Evolutionary conservation across 2,797 vertebrate species (phyloP).

Genomic region (Enteromius viviparus): DNA sequence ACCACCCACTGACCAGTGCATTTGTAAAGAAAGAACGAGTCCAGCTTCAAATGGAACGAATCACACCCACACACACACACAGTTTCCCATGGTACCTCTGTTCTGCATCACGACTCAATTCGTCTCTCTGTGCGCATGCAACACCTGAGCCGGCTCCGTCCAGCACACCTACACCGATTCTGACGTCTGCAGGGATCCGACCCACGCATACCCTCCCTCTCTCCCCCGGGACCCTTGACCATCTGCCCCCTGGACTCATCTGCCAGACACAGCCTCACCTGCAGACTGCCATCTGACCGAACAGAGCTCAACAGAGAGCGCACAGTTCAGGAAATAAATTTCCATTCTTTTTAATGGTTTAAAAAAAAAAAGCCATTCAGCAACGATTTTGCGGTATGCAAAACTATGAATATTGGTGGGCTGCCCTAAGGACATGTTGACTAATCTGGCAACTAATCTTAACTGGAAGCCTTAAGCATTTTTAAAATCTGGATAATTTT

Average conservation of each 20-base stretch:
- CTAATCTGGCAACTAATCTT: not conserved
- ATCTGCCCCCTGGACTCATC: conserved; percentile 57
- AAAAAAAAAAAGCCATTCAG: not conserved
- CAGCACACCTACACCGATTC: conserved; percentile 26
- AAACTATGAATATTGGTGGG: not conserved
- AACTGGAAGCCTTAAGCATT: not conserved
- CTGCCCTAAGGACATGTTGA: not conserved
- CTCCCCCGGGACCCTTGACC: conserved; percentile 39
- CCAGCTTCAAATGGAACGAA: conserved; percentile 27
- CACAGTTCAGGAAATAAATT: not conserved
- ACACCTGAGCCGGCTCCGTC: conserved; percentile 47
- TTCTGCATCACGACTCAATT: conserved; percentile 47
- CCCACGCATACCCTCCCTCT: conserved; percentile 1
- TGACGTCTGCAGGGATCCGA: conserved; percentile 29
- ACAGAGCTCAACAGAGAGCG: not conserved
- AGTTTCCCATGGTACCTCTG: conserved; percentile 34
- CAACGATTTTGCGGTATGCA: not conserved
- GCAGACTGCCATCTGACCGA: conserved; percentile 19
- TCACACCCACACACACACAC: conserved; percentile 32
- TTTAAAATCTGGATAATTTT: not conserved
- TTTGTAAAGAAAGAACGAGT: conserved; percentile 11
- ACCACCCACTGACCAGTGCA: conserved; percentile 35
- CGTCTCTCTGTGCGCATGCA: conserved; percentile 32
- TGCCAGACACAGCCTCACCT: conserved; percentile 40
- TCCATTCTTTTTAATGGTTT: not conserved